Evolutionary conservation across 2,797 vertebrate genomes (phyloP).

Genomic region (Pempheris klunzingeri): DNA sequence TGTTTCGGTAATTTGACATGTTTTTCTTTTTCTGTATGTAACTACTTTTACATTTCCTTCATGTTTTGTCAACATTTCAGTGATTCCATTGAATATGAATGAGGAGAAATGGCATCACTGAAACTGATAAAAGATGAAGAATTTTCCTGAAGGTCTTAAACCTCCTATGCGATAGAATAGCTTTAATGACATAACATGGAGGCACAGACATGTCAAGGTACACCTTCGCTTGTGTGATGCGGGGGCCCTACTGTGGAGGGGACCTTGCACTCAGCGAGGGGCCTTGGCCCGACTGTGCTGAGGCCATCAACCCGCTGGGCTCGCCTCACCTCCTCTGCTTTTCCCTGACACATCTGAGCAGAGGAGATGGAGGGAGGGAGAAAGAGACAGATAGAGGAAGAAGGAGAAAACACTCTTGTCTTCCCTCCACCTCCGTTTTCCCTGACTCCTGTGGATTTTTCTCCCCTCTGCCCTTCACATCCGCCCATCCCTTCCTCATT

Average conservation of each 20-base stretch:
- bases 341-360: constrained; percentile 52
- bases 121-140: neutral
- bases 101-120: neutral
- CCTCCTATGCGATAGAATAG: neutral
- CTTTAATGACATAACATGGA: neutral
- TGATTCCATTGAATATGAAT: neutral
- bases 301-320: constrained; percentile 50
- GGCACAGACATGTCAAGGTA: constrained; percentile 18
- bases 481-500: constrained; percentile 17
- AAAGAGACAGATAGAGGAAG: neutral
- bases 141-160: neutral
- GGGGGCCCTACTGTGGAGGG: neutral
- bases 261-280: constrained; percentile 25
- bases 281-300: constrained; percentile 24
- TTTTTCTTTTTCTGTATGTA: neutral
- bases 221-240: constrained; percentile 11
- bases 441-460: constrained; percentile 44
- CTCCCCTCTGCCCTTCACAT: constrained; percentile 42
- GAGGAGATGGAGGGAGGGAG: constrained; percentile 13
- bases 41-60: neutral
- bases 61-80: neutral
- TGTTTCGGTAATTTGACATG: neutral
- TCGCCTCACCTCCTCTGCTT: constrained; percentile 42
- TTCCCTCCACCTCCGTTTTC: constrained; percentile 43
- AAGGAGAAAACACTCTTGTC: constrained; percentile 4